Percentiles rank a stretch among this genome's conserved stretches.
Evolutionary conservation across 2,888 invertebrate species (phyloP).

Genomic region (Scaptomyza polygonia): DNA sequence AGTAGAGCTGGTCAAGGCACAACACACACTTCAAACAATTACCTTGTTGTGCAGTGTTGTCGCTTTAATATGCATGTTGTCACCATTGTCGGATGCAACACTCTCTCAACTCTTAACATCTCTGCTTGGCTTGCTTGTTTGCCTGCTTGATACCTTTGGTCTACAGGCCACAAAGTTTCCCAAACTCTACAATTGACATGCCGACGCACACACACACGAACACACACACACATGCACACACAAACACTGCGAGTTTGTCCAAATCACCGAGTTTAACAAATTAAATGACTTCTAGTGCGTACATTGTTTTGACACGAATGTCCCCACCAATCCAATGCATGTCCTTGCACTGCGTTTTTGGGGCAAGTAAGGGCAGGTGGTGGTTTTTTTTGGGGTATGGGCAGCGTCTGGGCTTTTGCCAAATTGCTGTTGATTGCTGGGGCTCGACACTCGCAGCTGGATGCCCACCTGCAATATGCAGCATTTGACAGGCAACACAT

Average conservation of each 20-base stretch:
- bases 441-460: conserved; percentile 19
- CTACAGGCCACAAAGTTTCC: not conserved
- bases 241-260: conserved; percentile 52
- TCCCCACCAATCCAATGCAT: conserved; percentile 44
- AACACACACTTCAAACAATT: not conserved
- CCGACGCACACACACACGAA: conserved; percentile 2
- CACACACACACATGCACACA: too few relatives aligned
- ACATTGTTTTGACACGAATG: conserved; percentile 80
- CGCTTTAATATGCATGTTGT: conserved; percentile 49
- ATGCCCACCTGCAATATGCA: conserved; percentile 55
- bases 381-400: too few relatives aligned
- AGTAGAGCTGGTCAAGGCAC: not conserved
- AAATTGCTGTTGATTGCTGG: conserved; percentile 77
- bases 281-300: conserved; percentile 84
- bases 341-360: not conserved
- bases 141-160: conserved; percentile 15
- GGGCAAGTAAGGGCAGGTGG: too few relatives aligned
- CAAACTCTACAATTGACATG: conserved; percentile 14
- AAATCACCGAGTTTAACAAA: conserved; percentile 84
- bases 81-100: conserved; percentile 57
- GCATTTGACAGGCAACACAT: conserved; percentile 56
- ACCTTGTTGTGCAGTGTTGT: conserved; percentile 47
- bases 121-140: conserved; percentile 6
- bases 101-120: not conserved
- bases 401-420: conserved; percentile 59